Evolutionary conservation across 1,140 invertebrate genomes (phyloP).

Genomic region (Macrobrachium nipponense): DNA sequence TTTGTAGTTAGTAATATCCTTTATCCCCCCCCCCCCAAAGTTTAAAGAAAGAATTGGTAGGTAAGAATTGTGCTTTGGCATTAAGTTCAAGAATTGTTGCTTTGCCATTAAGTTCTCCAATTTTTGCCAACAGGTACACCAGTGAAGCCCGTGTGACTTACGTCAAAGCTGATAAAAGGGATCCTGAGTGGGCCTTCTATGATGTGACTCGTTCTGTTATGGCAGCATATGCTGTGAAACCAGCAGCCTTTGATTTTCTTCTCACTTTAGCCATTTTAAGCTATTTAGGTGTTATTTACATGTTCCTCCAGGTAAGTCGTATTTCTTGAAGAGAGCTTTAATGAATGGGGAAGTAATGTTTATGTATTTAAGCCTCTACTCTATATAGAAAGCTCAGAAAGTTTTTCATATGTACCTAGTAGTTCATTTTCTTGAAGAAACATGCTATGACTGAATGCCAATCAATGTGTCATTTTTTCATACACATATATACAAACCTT

Average conservation of each 20-base stretch:
- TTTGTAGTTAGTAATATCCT: too few species aligned
- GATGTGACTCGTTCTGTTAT: conserved; percentile 82
- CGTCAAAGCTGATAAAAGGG: conserved; percentile 80
- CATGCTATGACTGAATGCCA: too few species aligned
- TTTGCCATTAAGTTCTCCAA: too few species aligned
- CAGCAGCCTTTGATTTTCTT: too few species aligned
- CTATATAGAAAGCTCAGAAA: neutral
- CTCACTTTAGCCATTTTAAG: conserved; percentile 83
- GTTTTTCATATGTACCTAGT: neutral
- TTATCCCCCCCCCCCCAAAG: too few species aligned
- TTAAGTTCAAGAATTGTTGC: too few species aligned
- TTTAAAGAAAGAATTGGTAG: too few species aligned
- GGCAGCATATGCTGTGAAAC: conserved; percentile 95
- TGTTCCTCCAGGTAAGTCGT: conserved; percentile 75
- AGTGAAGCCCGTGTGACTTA: conserved; percentile 79
- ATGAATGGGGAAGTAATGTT: neutral
- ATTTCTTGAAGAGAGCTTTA: neutral
- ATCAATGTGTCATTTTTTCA: too few species aligned
- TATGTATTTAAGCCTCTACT: neutral
- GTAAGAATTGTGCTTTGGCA: neutral
- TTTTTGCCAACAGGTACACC: conserved; percentile 75
- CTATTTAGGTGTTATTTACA: conserved; percentile 86
- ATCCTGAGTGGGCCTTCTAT: conserved; percentile 95
- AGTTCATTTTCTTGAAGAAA: too few species aligned
- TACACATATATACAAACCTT: too few species aligned